A percentile compares a stretch with the other conserved stretches of the same genome.
Conservation (phyloP, 2,888 invertebrate species). For the Yponomeuta sedellus region DNA sequence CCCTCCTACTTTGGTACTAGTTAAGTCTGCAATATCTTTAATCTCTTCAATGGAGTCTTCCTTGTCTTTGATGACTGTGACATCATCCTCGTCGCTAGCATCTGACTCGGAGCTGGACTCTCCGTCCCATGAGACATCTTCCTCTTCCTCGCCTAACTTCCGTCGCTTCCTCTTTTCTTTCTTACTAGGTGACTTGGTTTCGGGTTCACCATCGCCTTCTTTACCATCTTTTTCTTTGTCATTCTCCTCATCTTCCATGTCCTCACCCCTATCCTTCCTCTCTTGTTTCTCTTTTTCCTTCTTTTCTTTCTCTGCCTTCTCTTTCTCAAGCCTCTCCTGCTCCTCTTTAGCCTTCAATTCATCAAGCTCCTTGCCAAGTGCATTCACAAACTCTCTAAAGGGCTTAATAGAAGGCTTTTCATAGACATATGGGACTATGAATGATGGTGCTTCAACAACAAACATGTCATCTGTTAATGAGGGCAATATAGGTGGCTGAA, state of each 20-base stretch:
- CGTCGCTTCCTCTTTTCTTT: conserved; percentile 53
- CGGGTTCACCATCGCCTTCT: conserved; percentile 14
- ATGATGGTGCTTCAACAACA: conserved; percentile 94
- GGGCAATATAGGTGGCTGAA: conserved; percentile 79
- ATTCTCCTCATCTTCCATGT: conserved; percentile 33
- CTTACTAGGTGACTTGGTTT: conserved; percentile 21
- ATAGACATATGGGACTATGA: conserved; percentile 95
- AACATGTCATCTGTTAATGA: conserved; percentile 94
- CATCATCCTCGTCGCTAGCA: conserved; percentile 46
- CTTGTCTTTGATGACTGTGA: conserved; percentile 74
- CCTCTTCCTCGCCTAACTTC: conserved; percentile 62
- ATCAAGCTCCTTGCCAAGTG: conserved; percentile 80
- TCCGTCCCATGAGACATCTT: conserved; percentile 79
- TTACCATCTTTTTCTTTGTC: conserved; percentile 43
- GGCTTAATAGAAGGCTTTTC: conserved; percentile 91
- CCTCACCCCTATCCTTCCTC: conserved; percentile 31
- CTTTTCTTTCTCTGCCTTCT: conserved; percentile 52
- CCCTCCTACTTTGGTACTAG: conserved; percentile 35
- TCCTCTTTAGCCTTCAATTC: conserved; percentile 58
- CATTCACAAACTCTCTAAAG: conserved; percentile 83
- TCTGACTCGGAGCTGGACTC: conserved; percentile 74
- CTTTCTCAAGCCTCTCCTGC: conserved; percentile 45
- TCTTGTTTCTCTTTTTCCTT: conserved; percentile 65
- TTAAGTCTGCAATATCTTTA: conserved; percentile 59
- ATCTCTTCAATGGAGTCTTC: conserved; percentile 71